Percentiles rank a stretch among this genome's conserved stretches.
These are phyloP conservation scores for Silvanus unidentatus DNA, from an alignment of 2,888 invertebrate genomes.

Conservation along the genomic window DNA sequence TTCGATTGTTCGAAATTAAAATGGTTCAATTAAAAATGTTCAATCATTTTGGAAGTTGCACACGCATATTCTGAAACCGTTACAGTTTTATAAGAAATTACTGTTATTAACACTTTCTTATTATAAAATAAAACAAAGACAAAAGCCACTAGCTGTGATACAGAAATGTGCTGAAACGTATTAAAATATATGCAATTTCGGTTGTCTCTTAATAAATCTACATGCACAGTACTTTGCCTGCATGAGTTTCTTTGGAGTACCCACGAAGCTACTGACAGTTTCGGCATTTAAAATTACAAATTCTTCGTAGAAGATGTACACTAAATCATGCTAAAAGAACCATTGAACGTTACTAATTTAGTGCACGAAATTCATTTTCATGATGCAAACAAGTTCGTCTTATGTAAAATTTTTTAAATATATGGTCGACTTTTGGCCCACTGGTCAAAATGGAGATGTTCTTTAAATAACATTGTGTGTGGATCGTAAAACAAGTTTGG, in stretches of 20 bases:
- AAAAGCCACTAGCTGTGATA: not conserved
- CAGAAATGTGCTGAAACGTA: conserved; percentile 1
- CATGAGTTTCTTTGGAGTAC: too few species aligned
- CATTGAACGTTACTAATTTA: not conserved
- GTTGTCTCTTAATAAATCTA: not conserved
- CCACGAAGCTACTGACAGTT: too few species aligned
- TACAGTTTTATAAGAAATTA: not conserved
- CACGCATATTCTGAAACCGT: not conserved
- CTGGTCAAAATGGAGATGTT: not conserved
- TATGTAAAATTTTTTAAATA: too few species aligned
- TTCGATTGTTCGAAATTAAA: too few species aligned
- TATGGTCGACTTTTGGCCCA: not conserved
- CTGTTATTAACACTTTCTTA: conserved; percentile 4
- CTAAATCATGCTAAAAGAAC: not conserved
- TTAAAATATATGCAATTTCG: conserved; percentile 2
- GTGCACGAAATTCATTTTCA: not conserved
- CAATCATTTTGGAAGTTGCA: too few species aligned
- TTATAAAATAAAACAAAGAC: too few species aligned
- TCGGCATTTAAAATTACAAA: too few species aligned
- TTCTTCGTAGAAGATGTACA: too few species aligned
- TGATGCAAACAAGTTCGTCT: not conserved
- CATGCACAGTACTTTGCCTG: not conserved
- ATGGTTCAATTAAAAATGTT: too few species aligned
- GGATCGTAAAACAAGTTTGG: not conserved
- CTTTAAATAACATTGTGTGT: not conserved